These are phyloP conservation scores for Labrus mixtus DNA, from an alignment of 2,113 vertebrate species.

Conservation along the genomic window DNA sequence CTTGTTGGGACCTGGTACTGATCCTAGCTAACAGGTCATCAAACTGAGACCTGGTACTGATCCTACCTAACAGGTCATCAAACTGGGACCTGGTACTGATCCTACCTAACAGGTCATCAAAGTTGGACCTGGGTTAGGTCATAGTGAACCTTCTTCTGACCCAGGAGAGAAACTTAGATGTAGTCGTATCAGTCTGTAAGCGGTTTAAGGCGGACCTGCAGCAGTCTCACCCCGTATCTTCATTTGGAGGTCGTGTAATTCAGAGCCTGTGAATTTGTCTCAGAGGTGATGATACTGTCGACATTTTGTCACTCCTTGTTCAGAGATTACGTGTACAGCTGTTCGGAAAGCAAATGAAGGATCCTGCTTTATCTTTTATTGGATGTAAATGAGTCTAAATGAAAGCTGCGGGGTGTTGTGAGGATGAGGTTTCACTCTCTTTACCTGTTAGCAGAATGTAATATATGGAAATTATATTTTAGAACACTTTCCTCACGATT, in stretches of 20 bases:
- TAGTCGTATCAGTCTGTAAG: no score
- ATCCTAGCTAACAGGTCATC: no score
- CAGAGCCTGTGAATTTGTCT: background rate
- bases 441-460: conserved; percentile 14
- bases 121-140: no score
- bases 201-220: no score
- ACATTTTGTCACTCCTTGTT: background rate
- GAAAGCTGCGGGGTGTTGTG: conserved; percentile 27
- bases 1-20: no score
- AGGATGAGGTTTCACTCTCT: conserved; percentile 11
- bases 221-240: background rate
- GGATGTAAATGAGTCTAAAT: conserved; percentile 41
- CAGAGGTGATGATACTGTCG: background rate
- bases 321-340: background rate
- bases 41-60: no score
- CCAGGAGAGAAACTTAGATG: no score
- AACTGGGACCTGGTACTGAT: no score
- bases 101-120: no score
- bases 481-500: conserved; percentile 19
- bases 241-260: background rate
- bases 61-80: no score
- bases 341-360: background rate
- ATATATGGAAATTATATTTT: conserved; percentile 43
- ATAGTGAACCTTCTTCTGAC: no score
- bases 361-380: conserved; percentile 25